phyloP scores from a whole-genome alignment of 1,140 invertebrate genomes.

The Macrotrachela quadricornifera region DNA sequence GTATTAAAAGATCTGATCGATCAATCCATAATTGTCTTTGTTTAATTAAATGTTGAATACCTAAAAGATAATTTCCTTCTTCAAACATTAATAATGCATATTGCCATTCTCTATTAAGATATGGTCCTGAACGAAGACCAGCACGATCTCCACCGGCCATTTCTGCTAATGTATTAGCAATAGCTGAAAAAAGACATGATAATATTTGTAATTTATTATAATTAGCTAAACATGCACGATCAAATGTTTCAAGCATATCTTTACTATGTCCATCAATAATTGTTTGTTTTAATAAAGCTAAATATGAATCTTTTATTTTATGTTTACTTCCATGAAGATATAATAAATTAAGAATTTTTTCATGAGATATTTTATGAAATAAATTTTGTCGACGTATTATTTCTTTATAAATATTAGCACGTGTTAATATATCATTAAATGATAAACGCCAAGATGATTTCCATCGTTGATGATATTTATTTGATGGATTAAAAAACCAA shows the following conservation, averaged over 20 bases:
- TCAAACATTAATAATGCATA: conserved; percentile 28
- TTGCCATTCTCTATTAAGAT: conserved; percentile 30
- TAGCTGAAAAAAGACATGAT: neutral
- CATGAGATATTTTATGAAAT: neutral
- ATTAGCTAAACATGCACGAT: conserved; percentile 8
- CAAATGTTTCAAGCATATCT: conserved; percentile 19
- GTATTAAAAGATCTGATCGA: conserved; percentile 26
- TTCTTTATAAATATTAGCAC: conserved; percentile 16
- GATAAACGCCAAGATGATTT: conserved; percentile 22
- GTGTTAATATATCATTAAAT: conserved; percentile 18
- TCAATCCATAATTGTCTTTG: conserved; percentile 20
- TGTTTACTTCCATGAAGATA: too few relatives aligned
- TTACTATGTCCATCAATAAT: conserved; percentile 10
- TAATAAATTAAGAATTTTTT: too few relatives aligned
- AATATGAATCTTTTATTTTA: too few relatives aligned
- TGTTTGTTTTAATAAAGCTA: conserved; percentile 6
- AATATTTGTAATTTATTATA: too few relatives aligned
- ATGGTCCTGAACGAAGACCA: conserved; percentile 34
- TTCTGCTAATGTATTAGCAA: conserved; percentile 14
- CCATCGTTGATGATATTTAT: conserved; percentile 17
- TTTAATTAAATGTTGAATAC: neutral
- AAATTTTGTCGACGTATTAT: conserved; percentile 15
- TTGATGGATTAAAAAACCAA: neutral
- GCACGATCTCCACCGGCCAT: conserved; percentile 27
- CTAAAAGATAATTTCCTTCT: conserved; percentile 14